phyloP scores from a whole-genome alignment of 2,888 invertebrate genomes.

The Leucozona laternaria region DNA sequence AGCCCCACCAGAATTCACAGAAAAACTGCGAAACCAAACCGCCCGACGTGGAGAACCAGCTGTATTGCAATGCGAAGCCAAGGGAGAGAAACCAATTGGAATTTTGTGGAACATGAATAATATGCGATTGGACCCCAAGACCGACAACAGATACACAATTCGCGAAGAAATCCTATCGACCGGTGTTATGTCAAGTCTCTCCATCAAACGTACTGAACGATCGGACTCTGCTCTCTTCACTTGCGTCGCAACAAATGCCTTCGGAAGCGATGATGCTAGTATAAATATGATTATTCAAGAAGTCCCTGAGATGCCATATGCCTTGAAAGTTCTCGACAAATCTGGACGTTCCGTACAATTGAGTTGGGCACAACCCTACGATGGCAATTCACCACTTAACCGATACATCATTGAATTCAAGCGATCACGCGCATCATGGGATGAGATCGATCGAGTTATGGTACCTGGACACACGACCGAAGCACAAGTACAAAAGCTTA shows the following conservation, averaged over 20 bases:
- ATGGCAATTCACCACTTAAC: constrained; percentile 95
- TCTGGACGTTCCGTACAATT: constrained; percentile 95
- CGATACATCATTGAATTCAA: constrained; percentile 96
- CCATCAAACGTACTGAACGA: constrained; percentile 94
- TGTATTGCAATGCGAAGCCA: constrained; percentile 95
- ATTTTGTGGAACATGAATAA: constrained; percentile 98
- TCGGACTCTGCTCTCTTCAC: constrained; percentile 95
- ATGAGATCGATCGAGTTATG: constrained; percentile 93
- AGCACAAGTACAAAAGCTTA: constrained; percentile 94
- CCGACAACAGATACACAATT: constrained; percentile 93
- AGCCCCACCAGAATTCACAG: constrained; percentile 97
- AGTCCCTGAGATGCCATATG: constrained; percentile 92
- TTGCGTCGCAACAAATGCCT: constrained; percentile 96
- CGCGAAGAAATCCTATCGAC: constrained; percentile 93
- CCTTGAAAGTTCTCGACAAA: constrained; percentile 94
- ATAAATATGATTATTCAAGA: constrained; percentile 97
- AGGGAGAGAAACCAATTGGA: constrained; percentile 97
- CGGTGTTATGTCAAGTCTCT: constrained; percentile 94
- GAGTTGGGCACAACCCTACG: constrained; percentile 96
- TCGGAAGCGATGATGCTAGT: constrained; percentile 97
- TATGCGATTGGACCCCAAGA: constrained; percentile 94
- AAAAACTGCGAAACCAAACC: constrained; percentile 95
- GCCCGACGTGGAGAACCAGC: constrained; percentile 95
- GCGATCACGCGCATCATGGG: constrained; percentile 92
- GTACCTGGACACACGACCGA: constrained; percentile 95